Evolutionary conservation across 2,797 vertebrate species (phyloP), one percentile per base, ranked within the genome.

Genomic region (Crocidura indochinensis): DNA sequence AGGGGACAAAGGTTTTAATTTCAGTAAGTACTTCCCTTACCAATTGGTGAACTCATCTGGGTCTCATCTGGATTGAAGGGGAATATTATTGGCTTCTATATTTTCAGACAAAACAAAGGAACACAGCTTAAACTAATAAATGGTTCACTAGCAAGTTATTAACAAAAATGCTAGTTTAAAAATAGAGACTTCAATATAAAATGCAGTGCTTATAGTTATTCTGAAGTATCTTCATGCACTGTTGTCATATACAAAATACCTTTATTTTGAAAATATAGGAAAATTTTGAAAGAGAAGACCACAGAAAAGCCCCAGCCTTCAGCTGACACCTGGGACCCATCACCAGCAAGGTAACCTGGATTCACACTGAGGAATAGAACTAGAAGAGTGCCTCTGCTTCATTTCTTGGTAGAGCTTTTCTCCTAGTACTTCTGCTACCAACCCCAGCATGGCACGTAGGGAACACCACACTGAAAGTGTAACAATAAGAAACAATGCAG

Each of bases 201-300:
- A 44, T 56, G 0, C 74, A 82, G 88, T 24, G 22, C 31, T 76
- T 51, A n/a, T 38, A 31, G 29, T 77, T 87, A 49, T 10, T 75
- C 56, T n/a, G n/a, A 87, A 93, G 3, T 53, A 44, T 86, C 73
- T 81, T n/a, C 68, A 77, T 49, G 14, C 68, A 73, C 81, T 56
- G 14, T 85, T 84, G 8, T 69, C 47, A 62, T n/a, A 51, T 49
- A 69, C 27, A 46, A 84, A 94, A 29, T 31, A 15, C 10, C 1
- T 29, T 62, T 46, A 44, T 74, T 69, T 65, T 51, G 14, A 17
- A 82, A 71, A 91, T 6, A 17, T 38, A 38, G 38, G 38, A 5
- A 38, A 38, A 38, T 38, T 5, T 5, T 38, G 38, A 38, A 38
- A 38, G 38, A 38, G 38, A 38, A 38, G 38, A 38, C 38, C 38